Percentiles rank a stretch among this genome's conserved stretches.
phyloP scores from a whole-genome alignment of 2,797 vertebrate species.

The Micrastur ruficollis region DNA sequence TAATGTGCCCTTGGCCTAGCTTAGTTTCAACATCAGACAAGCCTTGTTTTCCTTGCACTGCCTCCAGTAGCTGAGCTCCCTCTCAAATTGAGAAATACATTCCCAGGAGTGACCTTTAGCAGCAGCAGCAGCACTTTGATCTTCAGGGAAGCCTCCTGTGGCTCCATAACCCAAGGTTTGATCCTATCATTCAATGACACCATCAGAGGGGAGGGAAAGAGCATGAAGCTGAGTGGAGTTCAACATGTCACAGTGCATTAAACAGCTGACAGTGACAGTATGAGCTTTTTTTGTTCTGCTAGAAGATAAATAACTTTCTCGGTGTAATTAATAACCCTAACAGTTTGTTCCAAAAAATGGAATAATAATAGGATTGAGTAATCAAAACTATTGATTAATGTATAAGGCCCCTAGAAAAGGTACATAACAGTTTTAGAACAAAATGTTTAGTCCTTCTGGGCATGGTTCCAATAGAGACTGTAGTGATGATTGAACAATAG shows the following conservation, averaged over 20 bases:
- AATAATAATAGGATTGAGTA: constrained; percentile 49
- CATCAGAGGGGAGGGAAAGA: background rate
- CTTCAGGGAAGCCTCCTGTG: background rate
- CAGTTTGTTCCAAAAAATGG: constrained; percentile 10
- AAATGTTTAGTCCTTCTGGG: constrained; percentile 24
- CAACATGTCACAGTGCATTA: background rate
- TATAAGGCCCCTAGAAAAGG: background rate
- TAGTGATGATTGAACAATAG: background rate
- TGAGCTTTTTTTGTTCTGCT: constrained; percentile 3
- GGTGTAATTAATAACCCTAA: constrained; percentile 54
- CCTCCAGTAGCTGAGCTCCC: constrained; percentile 1
- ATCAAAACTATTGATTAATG: constrained; percentile 58
- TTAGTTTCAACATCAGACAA: background rate
- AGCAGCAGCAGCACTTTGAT: background rate
- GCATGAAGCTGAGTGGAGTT: background rate
- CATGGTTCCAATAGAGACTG: background rate
- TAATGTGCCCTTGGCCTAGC: background rate
- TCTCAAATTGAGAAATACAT: background rate
- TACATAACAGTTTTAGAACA: background rate
- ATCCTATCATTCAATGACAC: background rate
- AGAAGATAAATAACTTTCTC: constrained; percentile 44
- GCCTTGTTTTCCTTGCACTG: background rate
- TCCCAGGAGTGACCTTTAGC: constrained; percentile 24
- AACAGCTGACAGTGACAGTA: background rate
- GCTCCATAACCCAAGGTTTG: background rate